Percentiles rank a stretch among this genome's conserved stretches.
Conservation (phyloP, 2,113 vertebrate genomes). For the Gavia stellata region DNA sequence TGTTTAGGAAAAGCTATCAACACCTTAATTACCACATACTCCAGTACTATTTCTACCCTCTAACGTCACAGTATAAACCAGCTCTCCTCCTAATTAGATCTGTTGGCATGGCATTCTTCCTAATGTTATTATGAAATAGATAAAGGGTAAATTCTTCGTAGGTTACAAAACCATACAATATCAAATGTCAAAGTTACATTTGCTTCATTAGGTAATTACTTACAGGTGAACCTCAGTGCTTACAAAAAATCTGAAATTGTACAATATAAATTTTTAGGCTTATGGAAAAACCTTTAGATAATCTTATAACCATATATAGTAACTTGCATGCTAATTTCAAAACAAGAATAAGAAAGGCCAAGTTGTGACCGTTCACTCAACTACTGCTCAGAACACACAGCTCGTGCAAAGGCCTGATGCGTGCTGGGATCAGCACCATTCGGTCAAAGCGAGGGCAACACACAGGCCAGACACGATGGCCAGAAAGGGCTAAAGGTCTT, state of each 20-base stretch:
- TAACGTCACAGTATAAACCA: not conserved
- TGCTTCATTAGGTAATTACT: not conserved
- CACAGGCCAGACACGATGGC: fast-evolving
- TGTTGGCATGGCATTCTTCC: not conserved
- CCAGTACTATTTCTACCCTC: not conserved
- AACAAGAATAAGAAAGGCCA: not conserved
- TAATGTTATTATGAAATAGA: not conserved
- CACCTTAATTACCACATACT: not conserved
- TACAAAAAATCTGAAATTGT: not conserved
- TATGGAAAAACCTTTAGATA: not conserved
- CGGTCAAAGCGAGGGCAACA: not conserved
- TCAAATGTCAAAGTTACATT: not conserved
- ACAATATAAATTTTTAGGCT: not conserved
- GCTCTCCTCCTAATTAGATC: not conserved
- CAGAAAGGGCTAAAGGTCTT: not conserved
- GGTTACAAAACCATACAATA: not conserved
- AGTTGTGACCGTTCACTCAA: not conserved
- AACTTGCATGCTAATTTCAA: not conserved
- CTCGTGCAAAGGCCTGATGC: not conserved
- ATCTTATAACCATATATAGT: fast-evolving
- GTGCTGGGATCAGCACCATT: not conserved
- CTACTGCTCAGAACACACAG: not conserved
- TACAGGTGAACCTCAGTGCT: not conserved
- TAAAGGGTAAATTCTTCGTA: not conserved
- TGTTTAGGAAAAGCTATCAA: not conserved